Base-by-base conservation (phyloP, 2,888 invertebrate genomes). In the Mesorhabditis spiculigera region DNA sequence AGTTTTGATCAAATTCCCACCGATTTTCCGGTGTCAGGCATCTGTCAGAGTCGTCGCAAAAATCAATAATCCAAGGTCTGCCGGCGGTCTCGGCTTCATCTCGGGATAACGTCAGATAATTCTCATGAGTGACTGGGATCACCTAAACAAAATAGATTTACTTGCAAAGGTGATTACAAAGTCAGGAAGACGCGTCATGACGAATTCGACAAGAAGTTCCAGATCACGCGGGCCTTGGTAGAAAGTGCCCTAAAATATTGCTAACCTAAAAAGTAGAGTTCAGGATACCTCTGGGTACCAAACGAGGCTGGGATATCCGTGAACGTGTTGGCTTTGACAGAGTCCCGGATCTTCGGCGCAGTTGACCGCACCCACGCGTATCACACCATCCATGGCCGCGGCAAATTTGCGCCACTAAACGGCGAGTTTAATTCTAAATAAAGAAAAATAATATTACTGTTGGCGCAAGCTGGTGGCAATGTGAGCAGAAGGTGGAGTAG, bases 401-500 rank as follows among this genome's bases (percentile, higher is more conserved):
- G 93, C 92, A 72, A 94, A 86, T 83, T 90, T 90, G 71, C 93
- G 90, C 93, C 93, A 94, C 86, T 89, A 78, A 71, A 82, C 42
- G 13, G 10, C 43, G 16, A 43, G 10, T n/a, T 28, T 41, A 43
- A 61, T 6, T 8, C 41, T n/a, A 1, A 1, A 13, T 50, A 50
- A 50, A 50, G n/a, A 50, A 67, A 28, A n/a, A n/a, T 67, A 42
- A 64, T 82, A 87, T 85, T 79, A 89, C 88, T 65, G 90, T 89
- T 6, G 93, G 92, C 4, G 92, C 93, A 78, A 93, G 88, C 75
- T 90, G 90, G 86, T 93, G 93, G 84, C 93, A 94, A 78, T 93
- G 93, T 41, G 91, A 91, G 85, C 93, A 93, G 85, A 91, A 91
- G 4, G 93, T 92, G 0, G 93, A 93, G 87, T 93, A 94, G 86